Conservation (phyloP, 2,113 vertebrate species). For the Gracilinanus agilis region DNA sequence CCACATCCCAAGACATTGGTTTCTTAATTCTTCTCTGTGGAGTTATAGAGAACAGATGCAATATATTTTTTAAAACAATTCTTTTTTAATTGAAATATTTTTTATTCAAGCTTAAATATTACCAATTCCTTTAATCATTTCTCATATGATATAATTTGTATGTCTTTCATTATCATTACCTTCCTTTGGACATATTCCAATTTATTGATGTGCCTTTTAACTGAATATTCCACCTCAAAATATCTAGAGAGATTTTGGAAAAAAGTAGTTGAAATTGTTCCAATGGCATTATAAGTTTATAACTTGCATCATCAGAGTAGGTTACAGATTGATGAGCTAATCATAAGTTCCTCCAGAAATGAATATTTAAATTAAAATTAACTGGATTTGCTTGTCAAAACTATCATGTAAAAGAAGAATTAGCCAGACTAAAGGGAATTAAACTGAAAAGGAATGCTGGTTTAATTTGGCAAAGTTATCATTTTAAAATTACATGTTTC, state of each 20-base stretch:
- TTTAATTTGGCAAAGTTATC: conserved; percentile 21
- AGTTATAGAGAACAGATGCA: not conserved
- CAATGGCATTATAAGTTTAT: conserved; percentile 6
- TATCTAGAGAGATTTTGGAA: conserved; percentile 34
- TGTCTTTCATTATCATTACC: not conserved
- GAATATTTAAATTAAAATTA: conserved; percentile 72
- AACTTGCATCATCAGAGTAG: not conserved
- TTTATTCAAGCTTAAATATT: not conserved
- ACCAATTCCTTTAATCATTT: not conserved
- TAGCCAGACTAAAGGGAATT: conserved; percentile 42
- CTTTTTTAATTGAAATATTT: not conserved
- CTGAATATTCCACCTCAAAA: not conserved
- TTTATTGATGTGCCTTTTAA: not conserved
- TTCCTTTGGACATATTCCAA: not conserved
- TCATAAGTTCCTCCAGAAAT: conserved; percentile 58
- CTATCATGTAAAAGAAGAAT: conserved; percentile 49
- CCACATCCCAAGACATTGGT: not conserved
- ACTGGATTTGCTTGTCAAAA: conserved; percentile 65
- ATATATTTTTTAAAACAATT: not conserved
- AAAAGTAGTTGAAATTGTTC: conserved; percentile 60
- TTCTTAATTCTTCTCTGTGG: not conserved
- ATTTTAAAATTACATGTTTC: not conserved
- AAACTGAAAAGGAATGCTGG: not conserved
- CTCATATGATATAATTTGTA: not conserved
- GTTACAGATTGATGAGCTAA: conserved; percentile 69